Evolutionary conservation across 1,140 invertebrate genomes (phyloP), one percentile per base, ranked within the genome.

Genomic region (Brachionus paranguensis): DNA sequence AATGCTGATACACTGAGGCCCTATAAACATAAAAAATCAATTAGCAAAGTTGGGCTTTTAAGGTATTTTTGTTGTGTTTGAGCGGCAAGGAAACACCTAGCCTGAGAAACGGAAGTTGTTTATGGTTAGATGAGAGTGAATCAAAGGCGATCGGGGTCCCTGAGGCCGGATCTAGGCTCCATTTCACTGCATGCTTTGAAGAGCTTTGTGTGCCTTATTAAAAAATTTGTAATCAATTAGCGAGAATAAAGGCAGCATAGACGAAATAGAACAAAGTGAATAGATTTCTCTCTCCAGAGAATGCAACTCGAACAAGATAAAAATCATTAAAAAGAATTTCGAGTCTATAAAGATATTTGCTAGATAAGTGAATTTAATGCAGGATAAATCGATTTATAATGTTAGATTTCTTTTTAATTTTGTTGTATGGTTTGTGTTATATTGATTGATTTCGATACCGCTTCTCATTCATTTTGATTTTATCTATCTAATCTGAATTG

Each of bases 201-300:
- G 17, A 41, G 12, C 68, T 33, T 29, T 37, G 17, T 33, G 65
- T 68, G 65, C 65, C 65, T 68, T 41, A 72, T 43, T 43, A 72
- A 72, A 72, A 72, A 72, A 72, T 72, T 72, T 72, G 68, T 72
- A 72, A 72, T 72, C 68, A 72, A 72, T 72, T 72, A 72, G 68
- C 37, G 43, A 43, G 17, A 72, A 41, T 41, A 41, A 72, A 41
- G 41, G 43, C 7, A 72, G 43, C 33, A 72, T 43, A 72, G 41
- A 41, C 37, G 29, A 72, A 41, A 72, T 43, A 60, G 53, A 60
- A 60, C 53, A 60, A 60, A 60, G 53, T 60, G 53, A 43, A 37
- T 41, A 17, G 29, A 41, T 72, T 14, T 14, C 7, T 72, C 68
- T 72, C 68, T 72, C 27, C 14, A 72, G 68, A 72, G 68, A 72